Conservation (phyloP, 2,797 vertebrate genomes). For the Eulemur albifrons region DNA sequence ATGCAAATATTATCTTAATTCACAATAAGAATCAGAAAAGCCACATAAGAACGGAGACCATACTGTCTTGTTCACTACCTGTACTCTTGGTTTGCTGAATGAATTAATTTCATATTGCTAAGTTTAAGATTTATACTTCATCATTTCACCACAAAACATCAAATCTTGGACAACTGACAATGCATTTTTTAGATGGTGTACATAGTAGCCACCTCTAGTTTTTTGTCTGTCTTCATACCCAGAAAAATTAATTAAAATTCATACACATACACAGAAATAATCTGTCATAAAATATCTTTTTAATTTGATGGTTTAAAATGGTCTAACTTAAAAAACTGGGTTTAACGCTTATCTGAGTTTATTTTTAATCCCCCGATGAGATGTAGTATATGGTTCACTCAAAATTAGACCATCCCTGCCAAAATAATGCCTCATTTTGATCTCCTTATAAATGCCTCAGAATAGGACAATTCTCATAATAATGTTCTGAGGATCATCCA, state of each 20-base stretch:
- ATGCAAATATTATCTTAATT: slow-evolving; percentile 21
- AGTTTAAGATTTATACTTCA: not conserved
- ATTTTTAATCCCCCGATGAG: not conserved
- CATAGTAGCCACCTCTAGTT: not conserved
- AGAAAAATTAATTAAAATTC: not conserved
- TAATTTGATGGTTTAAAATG: slow-evolving; percentile 1
- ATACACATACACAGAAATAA: not conserved
- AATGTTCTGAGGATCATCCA: not conserved
- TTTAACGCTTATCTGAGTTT: not conserved
- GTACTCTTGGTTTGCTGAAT: not conserved
- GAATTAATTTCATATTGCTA: not conserved
- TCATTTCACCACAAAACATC: not conserved
- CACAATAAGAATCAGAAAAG: slow-evolving; percentile 5
- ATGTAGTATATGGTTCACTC: not conserved
- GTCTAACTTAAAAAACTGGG: not conserved
- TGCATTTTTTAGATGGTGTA: not conserved
- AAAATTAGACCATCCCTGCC: not conserved
- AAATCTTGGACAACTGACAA: not conserved
- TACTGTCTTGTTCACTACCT: not conserved
- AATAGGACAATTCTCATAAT: not conserved
- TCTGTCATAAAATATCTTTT: not conserved
- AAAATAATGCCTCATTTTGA: not conserved
- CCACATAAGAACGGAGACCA: not conserved
- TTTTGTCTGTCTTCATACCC: not conserved
- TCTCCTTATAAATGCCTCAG: not conserved